phyloP scores from a whole-genome alignment of 2,797 vertebrate genomes.

The Nyctibius grandis region DNA sequence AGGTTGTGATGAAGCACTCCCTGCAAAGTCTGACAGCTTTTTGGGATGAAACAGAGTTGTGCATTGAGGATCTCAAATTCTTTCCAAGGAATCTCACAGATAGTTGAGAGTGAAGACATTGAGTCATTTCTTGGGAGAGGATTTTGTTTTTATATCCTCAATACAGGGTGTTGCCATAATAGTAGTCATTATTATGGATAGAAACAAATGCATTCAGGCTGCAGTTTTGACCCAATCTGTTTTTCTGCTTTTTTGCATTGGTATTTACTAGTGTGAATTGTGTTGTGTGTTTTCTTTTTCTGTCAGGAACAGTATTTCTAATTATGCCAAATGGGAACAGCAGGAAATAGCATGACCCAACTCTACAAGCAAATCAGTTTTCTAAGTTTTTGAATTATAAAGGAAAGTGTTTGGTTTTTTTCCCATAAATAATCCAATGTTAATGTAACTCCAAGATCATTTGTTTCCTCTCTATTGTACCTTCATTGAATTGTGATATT shows the following conservation, averaged over 20 bases:
- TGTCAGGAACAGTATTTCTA: not conserved
- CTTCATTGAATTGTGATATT: not conserved
- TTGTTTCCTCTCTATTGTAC: not conserved
- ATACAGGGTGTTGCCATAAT: conserved; percentile 66
- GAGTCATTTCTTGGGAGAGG: conserved; percentile 71
- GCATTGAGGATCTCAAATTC: conserved; percentile 24
- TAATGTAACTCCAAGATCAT: not conserved
- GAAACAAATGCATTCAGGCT: conserved; percentile 62
- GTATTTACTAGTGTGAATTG: not conserved
- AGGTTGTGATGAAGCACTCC: not conserved
- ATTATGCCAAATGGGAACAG: not conserved
- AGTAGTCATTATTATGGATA: conserved; percentile 65
- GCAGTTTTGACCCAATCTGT: conserved; percentile 51
- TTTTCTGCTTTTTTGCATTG: conserved; percentile 42
- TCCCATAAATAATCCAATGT: not conserved
- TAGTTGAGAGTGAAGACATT: conserved; percentile 59
- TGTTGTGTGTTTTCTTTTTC: not conserved
- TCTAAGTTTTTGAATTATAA: not conserved
- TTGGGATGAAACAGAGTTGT: not conserved
- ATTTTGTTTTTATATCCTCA: conserved; percentile 68
- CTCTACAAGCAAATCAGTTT: not conserved
- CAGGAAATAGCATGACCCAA: not conserved
- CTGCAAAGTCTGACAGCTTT: not conserved
- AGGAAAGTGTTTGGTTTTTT: not conserved
- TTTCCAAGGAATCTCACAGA: conserved; percentile 68